These are phyloP conservation scores for Antigone vipio DNA, from an alignment of 2,113 vertebrate genomes.

Conservation along the genomic window DNA sequence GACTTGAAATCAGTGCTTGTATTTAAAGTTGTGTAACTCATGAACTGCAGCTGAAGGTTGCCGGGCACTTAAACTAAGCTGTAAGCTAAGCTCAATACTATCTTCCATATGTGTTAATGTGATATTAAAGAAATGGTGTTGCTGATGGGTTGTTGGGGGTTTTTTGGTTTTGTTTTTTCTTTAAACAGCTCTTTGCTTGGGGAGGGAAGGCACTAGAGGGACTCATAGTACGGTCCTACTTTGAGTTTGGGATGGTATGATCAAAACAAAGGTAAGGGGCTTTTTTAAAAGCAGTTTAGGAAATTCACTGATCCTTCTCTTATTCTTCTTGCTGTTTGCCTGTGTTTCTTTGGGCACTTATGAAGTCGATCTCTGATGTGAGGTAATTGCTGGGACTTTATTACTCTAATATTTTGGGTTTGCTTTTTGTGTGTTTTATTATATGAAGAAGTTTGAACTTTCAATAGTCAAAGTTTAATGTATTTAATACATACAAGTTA, in stretches of 20 bases:
- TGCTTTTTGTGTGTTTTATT: neutral
- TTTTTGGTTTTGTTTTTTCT: neutral
- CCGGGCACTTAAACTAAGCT: neutral
- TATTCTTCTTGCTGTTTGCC: neutral
- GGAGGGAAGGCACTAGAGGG: neutral
- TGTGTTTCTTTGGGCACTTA: neutral
- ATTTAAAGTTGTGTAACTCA: neutral
- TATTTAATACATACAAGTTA: neutral
- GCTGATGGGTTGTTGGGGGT: neutral
- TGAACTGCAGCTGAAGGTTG: neutral
- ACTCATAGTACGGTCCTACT: neutral
- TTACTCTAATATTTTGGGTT: neutral
- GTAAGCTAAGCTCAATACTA: neutral
- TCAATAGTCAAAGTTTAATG: neutral
- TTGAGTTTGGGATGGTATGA: neutral
- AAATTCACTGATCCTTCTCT: neutral
- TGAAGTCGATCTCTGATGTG: neutral
- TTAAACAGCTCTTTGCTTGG: neutral
- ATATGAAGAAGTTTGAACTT: neutral
- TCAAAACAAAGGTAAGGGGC: neutral
- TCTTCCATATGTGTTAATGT: fast-evolving
- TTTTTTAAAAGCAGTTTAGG: neutral
- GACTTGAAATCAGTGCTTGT: neutral
- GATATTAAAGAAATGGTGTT: neutral
- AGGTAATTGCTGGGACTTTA: neutral